Conservation (phyloP, 2,888 invertebrate genomes). For the Lepidocyrtoides sp. region DNA sequence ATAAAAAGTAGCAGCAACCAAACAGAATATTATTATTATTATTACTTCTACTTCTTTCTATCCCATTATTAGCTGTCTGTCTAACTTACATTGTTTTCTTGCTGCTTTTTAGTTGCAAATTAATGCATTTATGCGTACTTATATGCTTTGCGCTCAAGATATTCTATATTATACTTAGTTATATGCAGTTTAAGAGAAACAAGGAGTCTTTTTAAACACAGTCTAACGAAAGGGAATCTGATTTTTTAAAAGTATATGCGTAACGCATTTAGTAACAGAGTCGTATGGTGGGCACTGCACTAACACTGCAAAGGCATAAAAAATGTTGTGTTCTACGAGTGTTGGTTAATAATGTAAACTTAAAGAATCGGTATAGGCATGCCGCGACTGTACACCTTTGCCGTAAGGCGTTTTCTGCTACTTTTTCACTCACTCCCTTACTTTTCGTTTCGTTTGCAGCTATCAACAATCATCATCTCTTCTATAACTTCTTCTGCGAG, state of each 20-base stretch:
- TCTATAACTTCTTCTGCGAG: constrained; percentile 1
- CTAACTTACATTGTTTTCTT: constrained; percentile 1
- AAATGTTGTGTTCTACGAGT: not conserved
- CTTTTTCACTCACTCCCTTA: not conserved
- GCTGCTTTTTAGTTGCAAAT: not conserved
- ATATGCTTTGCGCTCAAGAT: not conserved
- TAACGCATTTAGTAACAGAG: not conserved
- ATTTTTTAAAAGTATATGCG: constrained; percentile 16
- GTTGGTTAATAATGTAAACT: not conserved
- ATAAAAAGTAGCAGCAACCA: not conserved
- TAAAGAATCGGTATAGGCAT: constrained; percentile 6
- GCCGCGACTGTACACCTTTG: constrained; percentile 19
- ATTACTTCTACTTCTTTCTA: not conserved
- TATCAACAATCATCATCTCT: not conserved
- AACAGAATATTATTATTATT: not conserved
- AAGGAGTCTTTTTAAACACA: not conserved
- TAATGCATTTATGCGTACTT: not conserved
- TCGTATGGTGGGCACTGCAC: not conserved
- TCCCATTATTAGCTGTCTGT: not conserved
- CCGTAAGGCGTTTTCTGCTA: constrained; percentile 61
- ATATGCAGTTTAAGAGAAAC: not conserved
- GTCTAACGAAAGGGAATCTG: constrained; percentile 31
- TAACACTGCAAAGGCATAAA: not conserved
- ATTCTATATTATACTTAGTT: not conserved
- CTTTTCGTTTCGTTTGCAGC: not conserved